phyloP scores from a whole-genome alignment of 2,797 vertebrate genomes.

The Micropoecilia bifurca region DNA sequence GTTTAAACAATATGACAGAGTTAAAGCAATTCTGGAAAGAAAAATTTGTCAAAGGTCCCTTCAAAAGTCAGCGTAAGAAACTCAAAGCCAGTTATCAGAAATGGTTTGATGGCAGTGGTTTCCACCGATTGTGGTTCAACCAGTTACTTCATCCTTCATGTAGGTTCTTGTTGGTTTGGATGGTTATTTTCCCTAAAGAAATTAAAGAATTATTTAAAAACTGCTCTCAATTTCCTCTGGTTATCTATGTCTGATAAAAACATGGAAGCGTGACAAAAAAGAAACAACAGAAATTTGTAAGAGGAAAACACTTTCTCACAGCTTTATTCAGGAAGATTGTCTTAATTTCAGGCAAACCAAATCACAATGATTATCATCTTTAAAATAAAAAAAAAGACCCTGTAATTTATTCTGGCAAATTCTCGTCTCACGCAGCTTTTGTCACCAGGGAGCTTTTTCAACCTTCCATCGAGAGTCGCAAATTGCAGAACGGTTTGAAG shows the following conservation, averaged over 20 bases:
- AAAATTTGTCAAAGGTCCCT: neutral
- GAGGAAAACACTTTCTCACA: neutral
- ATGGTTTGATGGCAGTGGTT: neutral
- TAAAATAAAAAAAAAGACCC: slow-evolving; percentile 1
- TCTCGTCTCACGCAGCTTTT: slow-evolving; percentile 43
- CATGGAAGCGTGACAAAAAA: neutral
- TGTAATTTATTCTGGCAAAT: slow-evolving; percentile 46
- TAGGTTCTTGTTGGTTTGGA: neutral
- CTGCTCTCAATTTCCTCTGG: neutral
- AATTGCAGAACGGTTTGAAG: slow-evolving; percentile 55
- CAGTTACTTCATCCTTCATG: neutral
- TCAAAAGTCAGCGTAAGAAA: neutral
- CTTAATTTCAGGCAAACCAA: slow-evolving; percentile 26
- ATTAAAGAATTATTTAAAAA: neutral
- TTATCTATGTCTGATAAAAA: neutral
- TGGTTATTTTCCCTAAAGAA: neutral
- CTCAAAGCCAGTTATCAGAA: neutral
- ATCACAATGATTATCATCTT: slow-evolving; percentile 45
- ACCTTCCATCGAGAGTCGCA: slow-evolving; percentile 46
- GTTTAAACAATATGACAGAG: neutral
- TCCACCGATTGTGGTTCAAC: neutral
- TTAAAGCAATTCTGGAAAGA: neutral
- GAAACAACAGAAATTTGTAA: neutral
- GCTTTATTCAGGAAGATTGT: slow-evolving; percentile 25
- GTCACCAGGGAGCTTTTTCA: slow-evolving; percentile 40